Evolutionary conservation across 53 echinoderm and acorn worm genomes (phyloP).

Genomic region (Apostichopus leukothele): DNA sequence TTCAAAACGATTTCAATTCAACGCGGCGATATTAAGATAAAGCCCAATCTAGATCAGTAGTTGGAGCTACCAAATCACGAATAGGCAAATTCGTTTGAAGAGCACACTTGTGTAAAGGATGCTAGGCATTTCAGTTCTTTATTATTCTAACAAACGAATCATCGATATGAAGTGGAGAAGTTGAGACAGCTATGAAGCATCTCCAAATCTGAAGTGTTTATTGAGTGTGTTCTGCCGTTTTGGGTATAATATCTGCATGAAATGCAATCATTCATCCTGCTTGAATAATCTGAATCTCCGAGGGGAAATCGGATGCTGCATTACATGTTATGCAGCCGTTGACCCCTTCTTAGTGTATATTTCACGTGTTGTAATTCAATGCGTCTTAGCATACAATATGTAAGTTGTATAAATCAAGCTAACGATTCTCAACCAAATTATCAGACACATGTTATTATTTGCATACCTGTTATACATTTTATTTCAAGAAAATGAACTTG

Average conservation of each 20-base stretch:
- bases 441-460: too few species aligned
- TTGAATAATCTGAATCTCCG: conserved; percentile 11
- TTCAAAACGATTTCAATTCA: too few species aligned
- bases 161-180: conserved; percentile 39
- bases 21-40: neutral
- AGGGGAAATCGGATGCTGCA: neutral
- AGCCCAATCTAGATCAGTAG: conserved; percentile 19
- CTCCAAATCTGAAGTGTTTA: conserved; percentile 31
- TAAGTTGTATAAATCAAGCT: neutral
- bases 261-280: conserved; percentile 25
- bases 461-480: too few species aligned
- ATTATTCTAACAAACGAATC: conserved; percentile 43
- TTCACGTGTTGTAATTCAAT: neutral
- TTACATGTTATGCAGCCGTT: neutral
- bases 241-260: conserved; percentile 43
- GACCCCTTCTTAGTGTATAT: neutral
- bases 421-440: neutral
- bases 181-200: conserved; percentile 36
- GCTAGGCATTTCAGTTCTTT: conserved; percentile 9
- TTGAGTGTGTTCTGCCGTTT: conserved; percentile 36
- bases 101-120: conserved; percentile 10
- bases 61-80: neutral
- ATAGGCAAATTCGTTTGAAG: conserved; percentile 17
- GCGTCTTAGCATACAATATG: neutral
- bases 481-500: too few species aligned